Evolutionary conservation across 2,797 vertebrate species (phyloP).

Genomic region (Amblyraja radiata): DNA sequence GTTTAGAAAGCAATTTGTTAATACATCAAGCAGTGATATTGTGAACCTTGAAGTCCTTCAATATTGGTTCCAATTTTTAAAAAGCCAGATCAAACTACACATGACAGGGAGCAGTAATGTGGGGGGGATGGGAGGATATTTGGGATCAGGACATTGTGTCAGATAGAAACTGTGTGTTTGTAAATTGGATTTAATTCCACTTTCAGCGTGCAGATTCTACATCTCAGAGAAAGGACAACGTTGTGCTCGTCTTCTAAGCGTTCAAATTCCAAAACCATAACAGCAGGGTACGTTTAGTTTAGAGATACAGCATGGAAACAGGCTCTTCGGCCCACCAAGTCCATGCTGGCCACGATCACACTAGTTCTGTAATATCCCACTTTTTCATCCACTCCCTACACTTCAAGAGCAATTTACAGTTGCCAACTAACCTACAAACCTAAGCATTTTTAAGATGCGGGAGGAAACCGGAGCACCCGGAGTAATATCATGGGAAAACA

Average conservation of each 20-base stretch:
- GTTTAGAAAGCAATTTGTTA: not conserved
- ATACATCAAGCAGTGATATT: not conserved
- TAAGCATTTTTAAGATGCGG: no score
- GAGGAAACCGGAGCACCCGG: no score
- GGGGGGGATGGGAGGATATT: not conserved
- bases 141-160: not conserved
- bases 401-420: no score
- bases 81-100: not conserved
- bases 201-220: no score
- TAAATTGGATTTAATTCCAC: not conserved
- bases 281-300: no score
- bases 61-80: not conserved
- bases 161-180: not conserved
- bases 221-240: slow-evolving; percentile 32
- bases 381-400: no score
- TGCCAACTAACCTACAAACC: no score
- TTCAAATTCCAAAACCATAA: not conserved
- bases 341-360: no score
- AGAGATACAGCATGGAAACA: no score
- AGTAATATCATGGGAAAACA: no score
- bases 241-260: not conserved
- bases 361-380: no score
- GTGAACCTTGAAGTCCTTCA: not conserved
- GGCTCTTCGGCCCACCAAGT: no score
- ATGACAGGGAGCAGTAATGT: not conserved